Evolutionary conservation across 1,140 invertebrate species (phyloP).

Genomic region (Heliothis virescens): DNA sequence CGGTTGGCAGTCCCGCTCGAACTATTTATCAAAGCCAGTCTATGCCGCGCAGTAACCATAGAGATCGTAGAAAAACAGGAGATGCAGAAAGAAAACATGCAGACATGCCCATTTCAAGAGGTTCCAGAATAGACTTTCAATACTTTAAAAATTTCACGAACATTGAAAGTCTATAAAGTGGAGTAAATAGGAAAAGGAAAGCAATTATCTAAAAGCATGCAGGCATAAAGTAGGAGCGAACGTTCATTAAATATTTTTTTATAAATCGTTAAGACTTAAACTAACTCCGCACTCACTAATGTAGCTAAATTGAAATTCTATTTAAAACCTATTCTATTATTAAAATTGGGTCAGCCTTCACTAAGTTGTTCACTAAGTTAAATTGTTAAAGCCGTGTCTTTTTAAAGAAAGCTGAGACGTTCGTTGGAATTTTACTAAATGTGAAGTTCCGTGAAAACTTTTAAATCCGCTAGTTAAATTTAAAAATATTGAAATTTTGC

Average conservation of each 20-base stretch:
- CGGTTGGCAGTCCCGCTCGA: conserved; percentile 72
- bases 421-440: conserved; percentile 14
- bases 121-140: conserved; percentile 61
- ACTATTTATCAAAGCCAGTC: conserved; percentile 82
- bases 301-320: conserved; percentile 44
- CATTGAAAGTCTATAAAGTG: conserved; percentile 63
- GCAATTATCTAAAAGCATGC: conserved; percentile 76
- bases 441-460: conserved; percentile 36
- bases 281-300: conserved; percentile 37
- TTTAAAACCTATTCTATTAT: conserved; percentile 37
- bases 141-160: not conserved
- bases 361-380: conserved; percentile 46
- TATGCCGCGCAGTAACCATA: conserved; percentile 86
- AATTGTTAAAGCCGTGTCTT: conserved; percentile 43
- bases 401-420: conserved; percentile 37
- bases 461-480: conserved; percentile 33
- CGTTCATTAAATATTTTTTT: conserved; percentile 49
- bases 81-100: conserved; percentile 83
- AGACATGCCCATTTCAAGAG: conserved; percentile 76
- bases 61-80: conserved; percentile 84
- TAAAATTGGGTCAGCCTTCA: conserved; percentile 54
- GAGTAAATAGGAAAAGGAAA: conserved; percentile 69
- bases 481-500: conserved; percentile 2
- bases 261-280: conserved; percentile 30
- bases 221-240: conserved; percentile 83